Conservation (phyloP, 2,797 vertebrate genomes). For the Notamacropus eugenii region DNA sequence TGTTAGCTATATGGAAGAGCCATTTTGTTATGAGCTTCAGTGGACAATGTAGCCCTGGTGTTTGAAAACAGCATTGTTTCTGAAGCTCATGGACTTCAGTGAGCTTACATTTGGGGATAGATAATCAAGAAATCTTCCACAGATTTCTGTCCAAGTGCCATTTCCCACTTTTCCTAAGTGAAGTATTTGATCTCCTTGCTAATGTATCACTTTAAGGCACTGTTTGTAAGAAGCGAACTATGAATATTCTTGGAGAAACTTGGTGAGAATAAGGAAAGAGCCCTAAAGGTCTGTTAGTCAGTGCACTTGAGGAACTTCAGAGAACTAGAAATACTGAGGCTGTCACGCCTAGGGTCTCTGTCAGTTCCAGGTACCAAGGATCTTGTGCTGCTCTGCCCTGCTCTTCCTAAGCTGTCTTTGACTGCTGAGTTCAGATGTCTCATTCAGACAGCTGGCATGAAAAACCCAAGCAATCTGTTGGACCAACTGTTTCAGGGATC, state of each 20-base stretch:
- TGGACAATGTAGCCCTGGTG: background rate
- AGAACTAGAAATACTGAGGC: background rate
- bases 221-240: background rate
- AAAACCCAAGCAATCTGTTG: background rate
- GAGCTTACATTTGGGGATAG: background rate
- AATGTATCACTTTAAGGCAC: background rate
- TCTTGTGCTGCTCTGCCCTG: background rate
- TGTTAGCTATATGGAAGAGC: background rate
- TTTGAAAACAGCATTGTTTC: background rate
- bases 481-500: background rate
- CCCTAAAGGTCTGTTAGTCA: background rate
- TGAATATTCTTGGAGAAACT: background rate
- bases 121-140: background rate
- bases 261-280: background rate
- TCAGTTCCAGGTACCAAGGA: background rate
- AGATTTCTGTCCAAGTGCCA: background rate
- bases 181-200: background rate
- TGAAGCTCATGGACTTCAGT: background rate
- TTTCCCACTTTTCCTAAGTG: conserved; percentile 22
- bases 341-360: background rate
- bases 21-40: background rate
- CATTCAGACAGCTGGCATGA: background rate
- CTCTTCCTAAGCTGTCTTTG: background rate
- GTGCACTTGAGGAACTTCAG: background rate
- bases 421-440: background rate